Conservation (phyloP, 1,140 invertebrate species). For the Leptinotarsa undecemlineata region DNA sequence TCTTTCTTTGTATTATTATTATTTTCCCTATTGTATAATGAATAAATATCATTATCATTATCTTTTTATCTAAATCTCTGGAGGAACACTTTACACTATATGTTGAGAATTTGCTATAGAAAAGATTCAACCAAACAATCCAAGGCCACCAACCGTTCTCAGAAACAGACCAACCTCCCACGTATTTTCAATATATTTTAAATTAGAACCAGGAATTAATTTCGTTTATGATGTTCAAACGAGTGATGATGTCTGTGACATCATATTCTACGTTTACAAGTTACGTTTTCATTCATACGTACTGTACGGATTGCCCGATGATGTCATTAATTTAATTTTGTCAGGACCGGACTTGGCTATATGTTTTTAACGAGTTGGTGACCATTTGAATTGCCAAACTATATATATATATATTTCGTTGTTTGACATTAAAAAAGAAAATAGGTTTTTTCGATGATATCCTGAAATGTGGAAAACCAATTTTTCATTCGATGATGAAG, state of each 20-base stretch:
- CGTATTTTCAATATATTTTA: not conserved
- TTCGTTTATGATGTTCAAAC: not conserved
- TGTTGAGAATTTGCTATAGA: not conserved
- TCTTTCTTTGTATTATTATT: too few relatives aligned
- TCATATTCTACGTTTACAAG: slow-evolving; percentile 14
- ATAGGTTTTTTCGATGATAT: too few relatives aligned
- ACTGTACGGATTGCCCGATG: slow-evolving; percentile 14
- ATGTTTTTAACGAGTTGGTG: too few relatives aligned
- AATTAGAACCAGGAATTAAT: not conserved
- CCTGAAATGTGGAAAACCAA: too few relatives aligned
- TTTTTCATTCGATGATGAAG: too few relatives aligned
- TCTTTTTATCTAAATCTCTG: not conserved
- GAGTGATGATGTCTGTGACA: slow-evolving; percentile 12
- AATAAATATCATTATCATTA: too few relatives aligned
- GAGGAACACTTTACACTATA: not conserved
- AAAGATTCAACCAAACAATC: not conserved
- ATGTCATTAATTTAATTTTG: slow-evolving; percentile 6
- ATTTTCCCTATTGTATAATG: too few relatives aligned
- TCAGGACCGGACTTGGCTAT: not conserved
- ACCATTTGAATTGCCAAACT: too few relatives aligned
- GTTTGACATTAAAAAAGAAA: too few relatives aligned
- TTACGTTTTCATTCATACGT: slow-evolving; percentile 21
- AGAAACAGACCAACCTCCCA: not conserved
- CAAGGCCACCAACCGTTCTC: not conserved
- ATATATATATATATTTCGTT: too few relatives aligned